Base-by-base conservation (phyloP, 2,113 vertebrate genomes). In the Xiphias gladius region DNA sequence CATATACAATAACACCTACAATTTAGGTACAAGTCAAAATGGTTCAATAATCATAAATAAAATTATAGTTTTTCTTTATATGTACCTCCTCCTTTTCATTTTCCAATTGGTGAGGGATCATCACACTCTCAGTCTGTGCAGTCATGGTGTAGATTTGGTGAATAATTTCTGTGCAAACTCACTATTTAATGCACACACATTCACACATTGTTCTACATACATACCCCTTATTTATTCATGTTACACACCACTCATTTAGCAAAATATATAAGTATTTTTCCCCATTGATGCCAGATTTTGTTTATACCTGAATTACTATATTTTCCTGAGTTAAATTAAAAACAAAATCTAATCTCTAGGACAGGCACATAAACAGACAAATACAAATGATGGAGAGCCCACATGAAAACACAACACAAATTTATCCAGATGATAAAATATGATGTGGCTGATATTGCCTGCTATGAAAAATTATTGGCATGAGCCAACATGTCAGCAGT, bases 381-480 rank as follows among this genome's bases (percentile, higher is more conserved):
- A 90, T 79, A 80, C 88, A 91, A 93, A 92, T 92, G 87, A 89
- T 39, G 67, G 83, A 6, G 68, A 76, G 86, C 88, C 89, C 57
- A 89, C 88, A 85, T 88, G 88, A 89, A 91, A 91, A 89, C 88
- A 86, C 80, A 90, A 89, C 93, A 86, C 84, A 91, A 91, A 92
- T 91, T 86, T 90, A 91, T 92, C 89, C 90, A 91, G 91, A 91
- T 90, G 89, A 91, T 92, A 93, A 93, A 93, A 93, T 93, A 92
- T 91, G 91, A 91, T 90, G 93, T 89, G 89, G 85, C 84, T 92
- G 91, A 92, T 91, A 93, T 59, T 82, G 89, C 78, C 84, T 84
- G 80, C 92, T 87, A 91, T 93, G 92, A 94, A 93, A 90, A 92
- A 92, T 93, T 89, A 94, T 90, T 93, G 92, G 88, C 91, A 90